phyloP scores from a whole-genome alignment of 1,140 invertebrate species.

The Eupeodes corollae region DNA sequence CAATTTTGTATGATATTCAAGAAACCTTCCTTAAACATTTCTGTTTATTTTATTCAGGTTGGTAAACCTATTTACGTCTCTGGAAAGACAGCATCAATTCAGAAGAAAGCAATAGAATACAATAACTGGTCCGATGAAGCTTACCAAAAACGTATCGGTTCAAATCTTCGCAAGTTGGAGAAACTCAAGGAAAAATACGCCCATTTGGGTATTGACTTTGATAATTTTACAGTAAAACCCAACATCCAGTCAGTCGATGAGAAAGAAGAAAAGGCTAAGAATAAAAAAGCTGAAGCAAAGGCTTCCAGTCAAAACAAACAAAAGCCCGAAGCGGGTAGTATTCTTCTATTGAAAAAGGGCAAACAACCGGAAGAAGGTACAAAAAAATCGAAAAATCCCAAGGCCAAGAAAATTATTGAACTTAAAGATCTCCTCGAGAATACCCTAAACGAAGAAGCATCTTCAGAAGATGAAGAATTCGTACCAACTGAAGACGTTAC shows the following conservation, averaged over 20 bases:
- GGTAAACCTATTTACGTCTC: constrained; percentile 29
- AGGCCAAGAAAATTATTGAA: constrained; percentile 14
- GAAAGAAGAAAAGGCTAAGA: constrained; percentile 16
- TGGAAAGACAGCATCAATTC: constrained; percentile 16
- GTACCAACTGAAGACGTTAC: constrained; percentile 5
- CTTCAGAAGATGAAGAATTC: constrained; percentile 29
- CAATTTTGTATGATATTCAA: too few relatives aligned
- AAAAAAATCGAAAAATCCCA: constrained; percentile 3
- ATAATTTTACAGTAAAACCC: constrained; percentile 12
- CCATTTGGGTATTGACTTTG: constrained; percentile 27
- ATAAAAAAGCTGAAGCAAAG: constrained; percentile 26
- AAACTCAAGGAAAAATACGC: constrained; percentile 23
- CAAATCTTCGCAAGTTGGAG: constrained; percentile 18
- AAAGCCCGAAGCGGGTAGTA: constrained; percentile 8
- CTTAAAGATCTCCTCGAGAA: constrained; percentile 25
- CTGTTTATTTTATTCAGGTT: constrained; percentile 10
- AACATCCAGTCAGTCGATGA: background rate
- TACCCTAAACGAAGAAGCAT: constrained; percentile 25
- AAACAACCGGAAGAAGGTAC: constrained; percentile 8
- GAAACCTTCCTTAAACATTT: background rate
- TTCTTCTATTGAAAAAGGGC: background rate
- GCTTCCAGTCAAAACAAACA: too few relatives aligned
- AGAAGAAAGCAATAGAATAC: constrained; percentile 17
- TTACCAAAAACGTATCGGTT: constrained; percentile 24
- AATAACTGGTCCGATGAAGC: constrained; percentile 25